These are phyloP conservation scores for Mimachlamys varia DNA, from an alignment of 2,888 invertebrate species.

Conservation along the genomic window DNA sequence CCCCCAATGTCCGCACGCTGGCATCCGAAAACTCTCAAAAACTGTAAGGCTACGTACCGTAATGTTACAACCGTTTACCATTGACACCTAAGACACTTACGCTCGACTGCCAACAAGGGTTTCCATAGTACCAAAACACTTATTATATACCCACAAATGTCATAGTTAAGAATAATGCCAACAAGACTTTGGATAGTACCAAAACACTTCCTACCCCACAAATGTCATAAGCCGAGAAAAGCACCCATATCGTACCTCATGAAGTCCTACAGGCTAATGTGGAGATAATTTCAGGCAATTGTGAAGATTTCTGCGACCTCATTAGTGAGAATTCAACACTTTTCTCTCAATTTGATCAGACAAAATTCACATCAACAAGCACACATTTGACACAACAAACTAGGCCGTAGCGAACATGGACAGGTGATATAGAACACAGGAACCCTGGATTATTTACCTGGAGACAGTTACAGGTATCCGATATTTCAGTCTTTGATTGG, in stretches of 20 bases:
- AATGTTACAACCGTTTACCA: neutral
- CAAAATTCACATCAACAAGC: too few relatives aligned
- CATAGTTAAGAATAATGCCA: neutral
- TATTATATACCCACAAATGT: neutral
- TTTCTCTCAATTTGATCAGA: too few relatives aligned
- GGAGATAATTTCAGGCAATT: neutral
- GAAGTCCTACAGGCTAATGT: neutral
- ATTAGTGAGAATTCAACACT: neutral
- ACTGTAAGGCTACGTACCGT: neutral
- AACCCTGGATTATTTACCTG: too few relatives aligned
- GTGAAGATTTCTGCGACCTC: neutral
- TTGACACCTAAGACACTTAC: neutral
- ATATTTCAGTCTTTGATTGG: too few relatives aligned
- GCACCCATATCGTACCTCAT: neutral
- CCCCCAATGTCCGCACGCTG: neutral
- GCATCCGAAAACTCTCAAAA: slow-evolving; percentile 23
- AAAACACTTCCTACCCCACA: neutral
- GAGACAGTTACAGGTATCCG: too few relatives aligned
- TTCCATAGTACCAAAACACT: neutral
- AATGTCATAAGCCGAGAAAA: neutral
- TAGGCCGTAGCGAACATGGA: too few relatives aligned
- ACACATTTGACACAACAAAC: too few relatives aligned
- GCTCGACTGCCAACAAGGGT: neutral
- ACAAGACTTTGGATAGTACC: neutral
- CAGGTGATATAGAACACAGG: too few relatives aligned